Percentiles rank a stretch among this genome's conserved stretches.
Evolutionary conservation across 2,113 vertebrate species (phyloP).

Genomic region (Pseudopipra pipra): DNA sequence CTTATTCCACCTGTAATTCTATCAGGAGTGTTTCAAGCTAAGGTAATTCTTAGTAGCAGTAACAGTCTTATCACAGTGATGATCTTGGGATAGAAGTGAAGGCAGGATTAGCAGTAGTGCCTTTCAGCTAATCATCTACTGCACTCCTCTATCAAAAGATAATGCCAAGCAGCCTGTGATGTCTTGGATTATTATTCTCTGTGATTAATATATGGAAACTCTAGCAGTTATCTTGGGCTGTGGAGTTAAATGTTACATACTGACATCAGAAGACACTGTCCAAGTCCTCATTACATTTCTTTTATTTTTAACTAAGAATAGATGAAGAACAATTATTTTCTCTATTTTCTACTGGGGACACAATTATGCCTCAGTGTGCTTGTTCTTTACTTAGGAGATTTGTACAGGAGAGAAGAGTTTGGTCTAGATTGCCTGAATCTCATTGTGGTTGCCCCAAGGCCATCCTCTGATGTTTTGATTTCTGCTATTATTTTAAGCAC

Average conservation of each 20-base stretch:
- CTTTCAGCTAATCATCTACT: not conserved
- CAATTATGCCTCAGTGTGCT: not conserved
- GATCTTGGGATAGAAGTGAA: not conserved
- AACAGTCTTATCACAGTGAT: not conserved
- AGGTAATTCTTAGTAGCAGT: not conserved
- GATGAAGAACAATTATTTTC: not conserved
- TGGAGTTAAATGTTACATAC: not conserved
- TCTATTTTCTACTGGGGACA: accelerated
- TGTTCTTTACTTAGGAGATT: not conserved
- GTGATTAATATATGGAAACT: not conserved
- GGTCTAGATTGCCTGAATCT: not conserved
- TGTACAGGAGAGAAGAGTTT: not conserved
- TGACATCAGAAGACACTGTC: not conserved
- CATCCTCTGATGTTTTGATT: not conserved
- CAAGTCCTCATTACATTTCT: not conserved
- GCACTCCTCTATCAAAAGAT: not conserved
- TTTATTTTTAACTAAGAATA: not conserved
- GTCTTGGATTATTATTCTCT: not conserved
- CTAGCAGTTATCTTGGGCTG: not conserved
- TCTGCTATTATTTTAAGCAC: not conserved
- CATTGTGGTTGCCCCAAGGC: not conserved
- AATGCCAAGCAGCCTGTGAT: not conserved
- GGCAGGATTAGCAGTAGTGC: not conserved
- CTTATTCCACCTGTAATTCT: constrained; percentile 32
- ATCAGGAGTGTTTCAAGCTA: constrained; percentile 1